A percentile compares a stretch with the other conserved stretches of the same genome.
These are phyloP conservation scores for Kuschelorhynchus macadamiae DNA, from an alignment of 2,888 invertebrate genomes.

Conservation along the genomic window DNA sequence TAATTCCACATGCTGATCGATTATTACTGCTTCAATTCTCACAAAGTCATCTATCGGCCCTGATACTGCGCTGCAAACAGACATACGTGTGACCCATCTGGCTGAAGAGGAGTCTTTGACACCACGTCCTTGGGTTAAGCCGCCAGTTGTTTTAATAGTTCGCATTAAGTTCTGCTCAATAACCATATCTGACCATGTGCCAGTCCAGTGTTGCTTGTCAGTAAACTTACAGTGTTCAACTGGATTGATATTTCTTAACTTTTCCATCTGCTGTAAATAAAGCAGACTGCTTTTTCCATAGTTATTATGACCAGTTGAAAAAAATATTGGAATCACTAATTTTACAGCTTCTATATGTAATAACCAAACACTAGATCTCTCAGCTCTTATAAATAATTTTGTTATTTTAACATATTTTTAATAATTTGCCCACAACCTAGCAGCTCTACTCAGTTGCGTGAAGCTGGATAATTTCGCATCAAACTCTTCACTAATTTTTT, in stretches of 20 bases:
- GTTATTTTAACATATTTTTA: not conserved
- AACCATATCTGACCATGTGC: constrained; percentile 20
- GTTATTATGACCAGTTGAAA: constrained; percentile 6
- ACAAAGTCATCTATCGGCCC: not conserved
- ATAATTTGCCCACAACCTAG: constrained; percentile 3
- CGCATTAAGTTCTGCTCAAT: constrained; percentile 16
- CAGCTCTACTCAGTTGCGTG: not conserved
- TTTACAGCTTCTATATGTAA: constrained; percentile 4
- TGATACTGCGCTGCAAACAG: constrained; percentile 10
- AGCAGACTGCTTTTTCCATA: constrained; percentile 12
- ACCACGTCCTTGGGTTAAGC: constrained; percentile 28
- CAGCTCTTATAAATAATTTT: constrained; percentile 4
- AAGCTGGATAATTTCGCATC: not conserved
- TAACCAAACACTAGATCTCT: constrained; percentile 2
- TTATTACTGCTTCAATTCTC: not conserved
- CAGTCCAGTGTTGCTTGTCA: constrained; percentile 32
- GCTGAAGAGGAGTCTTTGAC: constrained; percentile 17
- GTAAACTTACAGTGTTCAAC: constrained; percentile 32
- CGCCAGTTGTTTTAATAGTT: constrained; percentile 55
- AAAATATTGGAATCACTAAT: constrained; percentile 9
- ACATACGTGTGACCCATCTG: constrained; percentile 14
- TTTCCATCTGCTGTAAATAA: constrained; percentile 9
- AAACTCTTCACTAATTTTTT: not conserved
- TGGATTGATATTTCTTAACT: constrained; percentile 25
- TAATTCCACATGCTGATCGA: constrained; percentile 12